Percentiles rank a stretch among this genome's conserved stretches.
These are phyloP conservation scores for Polia nebulosa DNA, from an alignment of 2,888 invertebrate species.

Conservation along the genomic window DNA sequence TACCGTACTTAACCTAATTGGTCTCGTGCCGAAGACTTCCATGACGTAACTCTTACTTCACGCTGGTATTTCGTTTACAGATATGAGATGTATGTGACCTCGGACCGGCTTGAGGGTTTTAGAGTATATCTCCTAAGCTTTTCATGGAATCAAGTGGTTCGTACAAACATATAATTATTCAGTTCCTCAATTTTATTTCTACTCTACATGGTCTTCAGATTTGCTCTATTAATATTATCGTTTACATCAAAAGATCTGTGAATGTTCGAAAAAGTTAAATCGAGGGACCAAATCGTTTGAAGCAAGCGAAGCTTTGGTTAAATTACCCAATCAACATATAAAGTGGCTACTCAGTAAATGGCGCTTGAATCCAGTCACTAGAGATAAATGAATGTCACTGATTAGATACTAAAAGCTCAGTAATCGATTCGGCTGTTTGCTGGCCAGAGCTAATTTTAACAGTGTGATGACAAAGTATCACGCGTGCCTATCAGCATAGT, in stretches of 20 bases:
- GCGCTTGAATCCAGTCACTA: constrained; percentile 77
- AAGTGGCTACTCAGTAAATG: constrained; percentile 81
- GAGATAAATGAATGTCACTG: constrained; percentile 82
- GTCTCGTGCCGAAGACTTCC: constrained; percentile 24
- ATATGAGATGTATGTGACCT: constrained; percentile 14
- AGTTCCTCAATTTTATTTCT: not conserved
- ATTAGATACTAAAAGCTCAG: constrained; percentile 76
- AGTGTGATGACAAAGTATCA: constrained; percentile 49
- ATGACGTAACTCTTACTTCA: constrained; percentile 20
- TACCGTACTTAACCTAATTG: constrained; percentile 55
- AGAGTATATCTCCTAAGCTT: not conserved
- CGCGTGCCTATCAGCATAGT: constrained; percentile 51
- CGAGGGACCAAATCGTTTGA: constrained; percentile 74
- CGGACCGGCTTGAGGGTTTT: constrained; percentile 5
- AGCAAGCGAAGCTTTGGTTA: constrained; percentile 76
- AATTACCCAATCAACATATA: constrained; percentile 87
- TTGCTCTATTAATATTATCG: constrained; percentile 21
- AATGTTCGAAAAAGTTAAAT: constrained; percentile 68
- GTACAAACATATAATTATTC: not conserved
- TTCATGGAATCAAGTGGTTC: constrained; percentile 6
- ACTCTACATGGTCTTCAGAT: not conserved
- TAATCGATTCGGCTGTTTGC: constrained; percentile 72
- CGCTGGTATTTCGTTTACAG: constrained; percentile 25
- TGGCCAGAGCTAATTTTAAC: constrained; percentile 66
- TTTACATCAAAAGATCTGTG: constrained; percentile 34